Base-by-base conservation (phyloP, 2,888 invertebrate genomes). In the Cataglyphis livida region DNA sequence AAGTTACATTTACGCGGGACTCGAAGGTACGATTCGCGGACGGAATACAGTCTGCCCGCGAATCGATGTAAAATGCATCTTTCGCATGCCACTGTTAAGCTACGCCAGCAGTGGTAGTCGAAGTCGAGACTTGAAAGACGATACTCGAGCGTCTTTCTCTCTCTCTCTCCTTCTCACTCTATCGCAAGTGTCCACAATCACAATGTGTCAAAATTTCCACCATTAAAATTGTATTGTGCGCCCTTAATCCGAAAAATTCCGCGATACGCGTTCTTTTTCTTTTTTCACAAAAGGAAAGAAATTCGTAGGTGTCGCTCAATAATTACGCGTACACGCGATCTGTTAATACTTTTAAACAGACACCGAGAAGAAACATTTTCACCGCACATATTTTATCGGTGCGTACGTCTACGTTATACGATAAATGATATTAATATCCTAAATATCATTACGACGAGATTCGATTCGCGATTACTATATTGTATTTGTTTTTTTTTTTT, bases 1-100 rank as follows among this genome's bases (percentile, higher is more conserved):
- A 83, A 87, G 76, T 84, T 84, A 85, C 76, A 71, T 83, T 81
- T 82, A 78, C 57, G 48, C 51, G 81, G 84, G 75, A 85, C 76
- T 85, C 83, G 75, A 85, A 87, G 73, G 48, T 81, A 81, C 71
- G 83, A 87, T 81, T 21, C 85, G 65, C 83, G 83, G 74, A 62
- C 79, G 41, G 74, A 62, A 71, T 54, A 66, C 59, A 66, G 62
- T 76, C 57, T 81, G 75, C 62, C 79, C 83, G 81, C 76, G 81
- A 85, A 85, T 87, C 85, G 64, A 83, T 76, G 32, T 88, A 85
- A 89, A 89, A 89, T 89, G 89, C 89, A 89, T 89, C 78, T 70
- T 74, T 84, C 79, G 61, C 25, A 64, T 71, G 84, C 84, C 68
- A 74, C 74, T 84, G 83, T 71, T 57, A 65, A 76, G 25, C 51